Base-by-base conservation (phyloP, 2,888 invertebrate genomes). In the Erebia ligea region DNA sequence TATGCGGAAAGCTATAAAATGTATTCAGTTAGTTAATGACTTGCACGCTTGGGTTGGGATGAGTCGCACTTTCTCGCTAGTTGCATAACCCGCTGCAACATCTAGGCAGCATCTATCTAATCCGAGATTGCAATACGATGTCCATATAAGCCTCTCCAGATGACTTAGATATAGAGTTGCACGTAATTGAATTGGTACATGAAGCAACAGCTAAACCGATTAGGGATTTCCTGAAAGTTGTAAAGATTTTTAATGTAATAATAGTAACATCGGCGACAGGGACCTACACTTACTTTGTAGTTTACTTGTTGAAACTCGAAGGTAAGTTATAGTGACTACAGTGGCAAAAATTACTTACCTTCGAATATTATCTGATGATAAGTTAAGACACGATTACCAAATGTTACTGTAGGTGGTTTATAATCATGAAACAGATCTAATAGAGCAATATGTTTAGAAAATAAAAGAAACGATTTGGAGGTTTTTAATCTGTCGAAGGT, bases 1-100 rank as follows among this genome's bases (percentile, higher is more conserved):
- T 40, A 21, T 21, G 11, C 13, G 19, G 56, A 45, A 56, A 57
- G 57, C 11, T 57, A 63, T 21, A 34, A 63, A 57, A 63, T 57
- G 56, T 34, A 66, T 63, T 65, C 66, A 54, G 56, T 52, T 68
- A 62, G 59, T 65, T 69, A 57, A 62, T 40, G 62, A 61, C 25
- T 69, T 57, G 68, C 69, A 71, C 68, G 69, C 40, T 69, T 19
- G 68, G 48, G 65, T 62, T 34, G 61, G 66, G 68, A 65, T 72
- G 65, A 48, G 42, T 69, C 19, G 56, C 50, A 66, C 71, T 72
- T 72, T 72, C 71, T 66, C 69, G 57, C 15, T 4, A 11, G 19
- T 72, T 72, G 57, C 62, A 48, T 58, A 68, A 68, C 15, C 45
- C 1, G 25, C 15, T 34, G 34, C 50, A 58, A 40, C 54, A 34